A percentile compares a stretch with the other conserved stretches of the same genome.
Conservation (phyloP, 2,113 vertebrate genomes). For the Nerophis ophidion region DNA sequence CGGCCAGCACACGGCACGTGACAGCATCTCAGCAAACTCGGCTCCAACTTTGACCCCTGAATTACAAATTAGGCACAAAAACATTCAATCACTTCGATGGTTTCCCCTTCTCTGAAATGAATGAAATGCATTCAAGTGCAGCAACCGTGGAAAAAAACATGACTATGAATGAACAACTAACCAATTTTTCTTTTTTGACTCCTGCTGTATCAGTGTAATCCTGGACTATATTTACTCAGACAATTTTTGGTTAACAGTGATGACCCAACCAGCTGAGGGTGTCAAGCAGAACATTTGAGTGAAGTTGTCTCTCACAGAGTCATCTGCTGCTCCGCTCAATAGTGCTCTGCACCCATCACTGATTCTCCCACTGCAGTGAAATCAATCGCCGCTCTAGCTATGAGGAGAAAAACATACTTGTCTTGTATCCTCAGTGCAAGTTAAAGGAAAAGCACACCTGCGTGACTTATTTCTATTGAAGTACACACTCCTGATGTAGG, state of each 20-base stretch:
- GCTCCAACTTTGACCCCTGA: slow-evolving; percentile 78
- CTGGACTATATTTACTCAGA: background rate
- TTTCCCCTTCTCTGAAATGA: background rate
- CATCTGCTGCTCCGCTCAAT: background rate
- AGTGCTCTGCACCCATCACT: background rate
- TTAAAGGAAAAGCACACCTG: background rate
- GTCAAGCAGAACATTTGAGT: background rate
- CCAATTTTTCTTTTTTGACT: background rate
- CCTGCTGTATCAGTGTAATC: background rate
- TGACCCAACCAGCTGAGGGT: background rate
- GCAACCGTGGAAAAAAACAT: background rate
- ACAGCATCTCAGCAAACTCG: slow-evolving; percentile 83
- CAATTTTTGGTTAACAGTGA: background rate
- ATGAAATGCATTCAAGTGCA: background rate
- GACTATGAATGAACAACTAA: background rate
- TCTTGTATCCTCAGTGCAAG: background rate
- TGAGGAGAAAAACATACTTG: background rate
- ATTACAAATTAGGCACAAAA: slow-evolving; percentile 19
- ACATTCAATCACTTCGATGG: background rate
- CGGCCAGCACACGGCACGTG: slow-evolving; percentile 75
- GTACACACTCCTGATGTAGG: background rate
- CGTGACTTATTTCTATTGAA: background rate
- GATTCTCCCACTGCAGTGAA: background rate
- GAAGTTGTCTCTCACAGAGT: background rate
- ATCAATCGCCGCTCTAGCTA: background rate